Evolutionary conservation across 2,888 invertebrate species (phyloP).

Genomic region (Pyrrhia umbra): DNA sequence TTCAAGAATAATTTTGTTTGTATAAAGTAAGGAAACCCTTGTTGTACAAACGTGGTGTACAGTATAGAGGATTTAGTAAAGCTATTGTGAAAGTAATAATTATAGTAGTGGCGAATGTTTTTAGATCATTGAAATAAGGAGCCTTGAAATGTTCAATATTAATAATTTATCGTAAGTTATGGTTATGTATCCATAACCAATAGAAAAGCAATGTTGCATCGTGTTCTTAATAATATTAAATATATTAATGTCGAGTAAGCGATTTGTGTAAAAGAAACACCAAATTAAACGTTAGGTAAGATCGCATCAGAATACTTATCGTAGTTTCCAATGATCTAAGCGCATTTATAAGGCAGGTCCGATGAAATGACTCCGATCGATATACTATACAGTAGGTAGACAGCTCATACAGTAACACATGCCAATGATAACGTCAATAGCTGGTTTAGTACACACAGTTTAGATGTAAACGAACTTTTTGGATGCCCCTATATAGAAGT

Average conservation of each 20-base stretch:
- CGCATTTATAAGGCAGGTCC: slow-evolving; percentile 56
- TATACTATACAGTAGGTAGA: slow-evolving; percentile 36
- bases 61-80: slow-evolving; percentile 36
- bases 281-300: slow-evolving; percentile 33
- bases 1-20: slow-evolving; percentile 30
- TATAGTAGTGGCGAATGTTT: slow-evolving; percentile 59
- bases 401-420: slow-evolving; percentile 62
- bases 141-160: slow-evolving; percentile 64
- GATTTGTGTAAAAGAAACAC: slow-evolving; percentile 53
- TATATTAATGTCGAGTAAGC: slow-evolving; percentile 40
- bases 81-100: slow-evolving; percentile 51
- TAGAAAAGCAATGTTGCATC: slow-evolving; percentile 61
- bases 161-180: slow-evolving; percentile 60
- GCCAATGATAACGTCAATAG: slow-evolving; percentile 72
- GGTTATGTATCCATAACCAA: slow-evolving; percentile 51
- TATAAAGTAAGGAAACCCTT: slow-evolving; percentile 19
- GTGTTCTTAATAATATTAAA: slow-evolving; percentile 52
- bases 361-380: slow-evolving; percentile 41
- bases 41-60: slow-evolving; percentile 27
- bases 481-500: slow-evolving; percentile 82
- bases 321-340: slow-evolving; percentile 64
- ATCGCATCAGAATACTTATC: slow-evolving; percentile 33
- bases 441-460: slow-evolving; percentile 61
- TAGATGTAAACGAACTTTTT: slow-evolving; percentile 75
- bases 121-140: slow-evolving; percentile 64